A percentile compares a stretch with the other conserved stretches of the same genome.
Conservation (phyloP, 2,113 vertebrate genomes). For the Nicator chloris region DNA sequence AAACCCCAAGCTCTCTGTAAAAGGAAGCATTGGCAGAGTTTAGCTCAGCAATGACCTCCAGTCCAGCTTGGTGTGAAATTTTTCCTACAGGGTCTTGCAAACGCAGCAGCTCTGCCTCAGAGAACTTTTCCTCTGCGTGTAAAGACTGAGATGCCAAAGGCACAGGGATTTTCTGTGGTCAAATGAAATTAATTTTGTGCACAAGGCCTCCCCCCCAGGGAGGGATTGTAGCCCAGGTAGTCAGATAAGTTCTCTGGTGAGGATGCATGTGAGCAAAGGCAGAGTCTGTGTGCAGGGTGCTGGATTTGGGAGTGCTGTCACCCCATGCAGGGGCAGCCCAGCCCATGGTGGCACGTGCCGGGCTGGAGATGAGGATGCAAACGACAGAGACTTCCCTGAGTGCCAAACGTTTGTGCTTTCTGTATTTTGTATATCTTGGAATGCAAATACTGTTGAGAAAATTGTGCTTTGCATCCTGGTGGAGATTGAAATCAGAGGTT, state of each 20-base stretch:
- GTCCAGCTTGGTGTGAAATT: neutral
- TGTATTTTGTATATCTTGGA: neutral
- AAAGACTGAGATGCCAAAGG: neutral
- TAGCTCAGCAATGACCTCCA: neutral
- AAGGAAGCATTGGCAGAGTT: neutral
- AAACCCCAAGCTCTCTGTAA: neutral
- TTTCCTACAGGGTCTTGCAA: neutral
- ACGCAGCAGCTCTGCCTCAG: neutral
- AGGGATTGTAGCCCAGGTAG: constrained; percentile 25
- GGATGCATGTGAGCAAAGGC: constrained; percentile 17
- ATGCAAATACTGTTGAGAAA: constrained; percentile 1
- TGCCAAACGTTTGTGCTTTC: neutral
- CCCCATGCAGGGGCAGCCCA: neutral
- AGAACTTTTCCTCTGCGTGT: neutral
- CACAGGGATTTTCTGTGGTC: constrained; percentile 21
- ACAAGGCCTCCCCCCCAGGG: neutral
- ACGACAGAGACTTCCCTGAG: neutral
- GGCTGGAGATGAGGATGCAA: neutral
- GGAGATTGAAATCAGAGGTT: constrained; percentile 8
- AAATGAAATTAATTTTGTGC: constrained; percentile 15
- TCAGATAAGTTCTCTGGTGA: neutral
- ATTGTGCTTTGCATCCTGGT: neutral
- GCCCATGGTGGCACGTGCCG: neutral
- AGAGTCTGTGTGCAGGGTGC: neutral
- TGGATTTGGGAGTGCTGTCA: neutral